Conservation (phyloP, 2,888 invertebrate genomes). For the Dyspetes luteomarginatus region DNA sequence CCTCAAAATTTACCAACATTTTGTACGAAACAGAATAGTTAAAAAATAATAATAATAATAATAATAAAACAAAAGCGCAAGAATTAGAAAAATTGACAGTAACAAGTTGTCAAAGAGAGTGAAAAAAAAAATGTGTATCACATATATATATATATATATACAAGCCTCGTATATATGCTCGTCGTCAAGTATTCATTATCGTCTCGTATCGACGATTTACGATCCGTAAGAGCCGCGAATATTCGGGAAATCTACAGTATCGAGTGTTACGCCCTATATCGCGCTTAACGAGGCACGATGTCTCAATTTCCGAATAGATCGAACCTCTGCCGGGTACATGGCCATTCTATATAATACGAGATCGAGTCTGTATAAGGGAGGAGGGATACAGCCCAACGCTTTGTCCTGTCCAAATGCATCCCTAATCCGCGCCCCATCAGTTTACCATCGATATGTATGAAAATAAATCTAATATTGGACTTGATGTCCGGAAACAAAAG, state of each 20-base stretch:
- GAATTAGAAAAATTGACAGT: background rate
- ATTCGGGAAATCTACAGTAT: conserved; percentile 43
- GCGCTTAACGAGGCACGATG: conserved; percentile 79
- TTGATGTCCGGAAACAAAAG: too few relatives aligned
- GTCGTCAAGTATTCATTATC: conserved; percentile 21
- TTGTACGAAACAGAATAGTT: background rate
- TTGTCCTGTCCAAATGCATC: conserved; percentile 49
- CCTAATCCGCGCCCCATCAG: conserved; percentile 45
- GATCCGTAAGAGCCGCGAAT: conserved; percentile 38
- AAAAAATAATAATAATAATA: background rate
- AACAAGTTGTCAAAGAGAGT: too few relatives aligned
- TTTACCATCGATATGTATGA: conserved; percentile 47
- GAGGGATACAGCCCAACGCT: conserved; percentile 27
- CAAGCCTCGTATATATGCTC: too few relatives aligned
- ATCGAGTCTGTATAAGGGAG: conserved; percentile 63
- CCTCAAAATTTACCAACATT: background rate
- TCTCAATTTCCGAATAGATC: conserved; percentile 80
- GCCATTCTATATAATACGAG: conserved; percentile 28
- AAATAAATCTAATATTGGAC: conserved; percentile 27
- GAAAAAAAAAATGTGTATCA: too few relatives aligned
- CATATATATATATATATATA: too few relatives aligned
- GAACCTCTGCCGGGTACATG: conserved; percentile 62
- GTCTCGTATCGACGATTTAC: conserved; percentile 49
- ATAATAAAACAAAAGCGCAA: background rate
- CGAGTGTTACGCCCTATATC: conserved; percentile 65